Conservation (phyloP, 1,140 invertebrate genomes). For the Zaprionus kolodkinae region DNA sequence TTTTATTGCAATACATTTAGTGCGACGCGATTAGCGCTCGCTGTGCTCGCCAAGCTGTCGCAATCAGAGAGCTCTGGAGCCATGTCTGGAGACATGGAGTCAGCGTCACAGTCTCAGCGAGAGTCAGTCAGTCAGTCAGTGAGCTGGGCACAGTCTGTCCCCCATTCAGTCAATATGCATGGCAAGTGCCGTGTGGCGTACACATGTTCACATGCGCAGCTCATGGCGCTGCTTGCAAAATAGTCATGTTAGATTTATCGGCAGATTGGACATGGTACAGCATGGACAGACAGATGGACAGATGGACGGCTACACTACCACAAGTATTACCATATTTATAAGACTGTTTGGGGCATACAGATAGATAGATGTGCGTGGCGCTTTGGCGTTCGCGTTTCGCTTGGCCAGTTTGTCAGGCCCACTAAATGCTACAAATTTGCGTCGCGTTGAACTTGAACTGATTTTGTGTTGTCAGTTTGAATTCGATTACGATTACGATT, state of each 20-base stretch:
- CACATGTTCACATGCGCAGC: slow-evolving; percentile 66
- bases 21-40: slow-evolving; percentile 45
- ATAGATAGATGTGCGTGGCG: slow-evolving; percentile 39
- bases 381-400: background rate
- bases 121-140: slow-evolving; percentile 50
- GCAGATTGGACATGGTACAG: slow-evolving; percentile 13
- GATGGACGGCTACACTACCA: slow-evolving; percentile 52
- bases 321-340: slow-evolving; percentile 79
- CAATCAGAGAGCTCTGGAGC: slow-evolving; percentile 46
- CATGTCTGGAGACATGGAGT: slow-evolving; percentile 12
- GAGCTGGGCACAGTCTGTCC: slow-evolving; percentile 11
- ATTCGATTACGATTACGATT: slow-evolving; percentile 1
- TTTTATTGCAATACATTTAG: slow-evolving; percentile 62
- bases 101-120: background rate
- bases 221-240: slow-evolving; percentile 62
- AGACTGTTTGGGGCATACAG: slow-evolving; percentile 8
- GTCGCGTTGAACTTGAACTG: slow-evolving; percentile 71
- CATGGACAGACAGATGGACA: slow-evolving; percentile 17
- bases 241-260: slow-evolving; percentile 76
- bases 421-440: slow-evolving; percentile 77
- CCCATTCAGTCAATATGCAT: slow-evolving; percentile 60
- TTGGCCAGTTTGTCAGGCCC: slow-evolving; percentile 71
- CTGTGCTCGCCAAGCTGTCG: slow-evolving; percentile 48
- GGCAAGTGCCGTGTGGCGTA: slow-evolving; percentile 76
- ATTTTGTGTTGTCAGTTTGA: slow-evolving; percentile 20